Conservation (phyloP, 2,888 invertebrate species). For the Zaprionus lineosus region DNA sequence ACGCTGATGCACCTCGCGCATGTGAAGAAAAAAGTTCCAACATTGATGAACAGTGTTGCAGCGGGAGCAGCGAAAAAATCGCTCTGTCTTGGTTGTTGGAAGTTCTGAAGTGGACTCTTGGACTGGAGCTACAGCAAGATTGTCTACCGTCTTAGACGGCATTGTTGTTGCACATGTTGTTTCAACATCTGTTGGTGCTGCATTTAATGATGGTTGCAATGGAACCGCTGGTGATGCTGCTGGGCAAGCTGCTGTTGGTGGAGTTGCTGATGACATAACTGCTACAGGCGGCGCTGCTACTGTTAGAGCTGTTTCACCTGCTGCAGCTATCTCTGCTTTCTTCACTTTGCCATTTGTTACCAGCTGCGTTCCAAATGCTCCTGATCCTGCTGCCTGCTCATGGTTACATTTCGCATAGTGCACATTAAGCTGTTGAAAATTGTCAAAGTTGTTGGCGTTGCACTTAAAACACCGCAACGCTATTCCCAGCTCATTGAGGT, state of each 20-base stretch:
- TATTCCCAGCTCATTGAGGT: background rate
- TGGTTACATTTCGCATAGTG: constrained; percentile 85
- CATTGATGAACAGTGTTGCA: constrained; percentile 93
- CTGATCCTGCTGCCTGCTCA: background rate
- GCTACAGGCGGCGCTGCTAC: no score
- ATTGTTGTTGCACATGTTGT: no score
- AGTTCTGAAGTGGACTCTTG: background rate
- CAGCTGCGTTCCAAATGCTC: background rate
- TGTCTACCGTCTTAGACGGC: no score
- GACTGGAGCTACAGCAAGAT: background rate
- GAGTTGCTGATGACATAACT: constrained; percentile 77
- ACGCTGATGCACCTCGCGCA: constrained; percentile 91
- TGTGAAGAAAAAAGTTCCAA: constrained; percentile 93
- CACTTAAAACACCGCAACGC: constrained; percentile 87
- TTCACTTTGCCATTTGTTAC: background rate
- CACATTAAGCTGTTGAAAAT: constrained; percentile 87
- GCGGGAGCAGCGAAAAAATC: constrained; percentile 91
- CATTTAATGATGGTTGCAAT: no score
- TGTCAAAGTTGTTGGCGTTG: constrained; percentile 87
- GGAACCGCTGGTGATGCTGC: constrained; percentile 4
- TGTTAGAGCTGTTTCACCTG: background rate
- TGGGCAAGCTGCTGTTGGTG: constrained; percentile 67
- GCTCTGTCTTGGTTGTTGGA: constrained; percentile 76
- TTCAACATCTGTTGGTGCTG: constrained; percentile 82
- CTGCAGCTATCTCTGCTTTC: no score